Base-by-base conservation (phyloP, 2,888 invertebrate genomes). In the Magallana nippona region DNA sequence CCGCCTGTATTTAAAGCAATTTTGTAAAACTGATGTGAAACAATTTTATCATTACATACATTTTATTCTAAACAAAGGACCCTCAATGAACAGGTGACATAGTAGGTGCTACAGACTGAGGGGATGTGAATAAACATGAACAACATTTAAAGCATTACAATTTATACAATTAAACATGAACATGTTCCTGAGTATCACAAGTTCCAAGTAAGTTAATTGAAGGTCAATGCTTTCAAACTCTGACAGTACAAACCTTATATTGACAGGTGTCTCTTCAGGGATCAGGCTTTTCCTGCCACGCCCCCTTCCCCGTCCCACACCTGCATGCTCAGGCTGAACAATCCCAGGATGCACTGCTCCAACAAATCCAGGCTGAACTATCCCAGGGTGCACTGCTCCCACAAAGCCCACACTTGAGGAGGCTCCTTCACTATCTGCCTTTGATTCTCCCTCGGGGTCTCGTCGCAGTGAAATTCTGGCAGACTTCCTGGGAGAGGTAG, bases 1-100 rank as follows among this genome's bases (percentile, higher is more conserved):
- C 13, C 91, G 88, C 85, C 93, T 92, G 85, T 44, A 44, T 5
- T 44, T 8, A 5, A 44, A 44, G 5, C 8, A 5, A 3, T 44
- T 44, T 44, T 44, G 0, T 44, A 44, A 44, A 44, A 44, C 44
- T 44, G 44, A 44, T 44, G 44, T 44, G 5, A 3, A 44, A 44
- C 44, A 44, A 44, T 44, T 5, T 44, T 44, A 44, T 44, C 44
- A 44, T 3, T 44, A 44, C 44, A 44, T 5, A 44, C 44, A 44
- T 44, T 44, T 8, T 44, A 44, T 44, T 44, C 44, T 44, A 44
- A 5, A 44, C 44, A 44, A 44, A 5, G 27, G 5, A 44, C 44
- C 44, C 8, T 44, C 5, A 5, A 44, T 44, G 8, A 44, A 44
- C 3, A 44, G 44, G 44, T 44, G 8, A 5, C 44, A 44, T 44